A percentile compares a stretch with the other conserved stretches of the same genome.
These are phyloP conservation scores for Melanotaenia trifasciata DNA, from an alignment of 2,797 vertebrate genomes.

Conservation along the genomic window DNA sequence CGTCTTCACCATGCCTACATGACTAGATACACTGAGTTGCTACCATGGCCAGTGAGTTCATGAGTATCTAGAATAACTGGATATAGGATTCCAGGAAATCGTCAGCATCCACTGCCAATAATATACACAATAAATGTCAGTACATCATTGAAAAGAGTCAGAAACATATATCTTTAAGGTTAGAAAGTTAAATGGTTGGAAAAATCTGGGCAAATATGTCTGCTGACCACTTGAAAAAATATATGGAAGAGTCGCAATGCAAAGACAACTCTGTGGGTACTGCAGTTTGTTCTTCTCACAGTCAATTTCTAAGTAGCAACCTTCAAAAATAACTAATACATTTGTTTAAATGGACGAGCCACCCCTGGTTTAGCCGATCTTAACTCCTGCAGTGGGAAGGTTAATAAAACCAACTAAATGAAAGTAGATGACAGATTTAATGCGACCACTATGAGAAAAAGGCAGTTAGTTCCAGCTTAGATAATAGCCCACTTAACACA, in stretches of 20 bases:
- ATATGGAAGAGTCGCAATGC: not conserved
- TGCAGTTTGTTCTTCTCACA: not conserved
- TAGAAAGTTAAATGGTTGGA: not conserved
- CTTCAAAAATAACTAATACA: not conserved
- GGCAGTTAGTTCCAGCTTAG: slow-evolving; percentile 54
- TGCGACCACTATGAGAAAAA: slow-evolving; percentile 62
- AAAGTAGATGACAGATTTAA: slow-evolving; percentile 64
- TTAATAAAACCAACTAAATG: slow-evolving; percentile 74
- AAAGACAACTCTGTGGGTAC: not conserved
- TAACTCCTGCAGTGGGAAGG: slow-evolving; percentile 46
- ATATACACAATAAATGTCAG: too few species aligned
- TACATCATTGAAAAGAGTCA: too few species aligned
- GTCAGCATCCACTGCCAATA: too few species aligned
- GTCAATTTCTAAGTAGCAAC: not conserved
- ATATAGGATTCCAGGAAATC: too few species aligned
- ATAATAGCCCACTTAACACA: slow-evolving; percentile 67
- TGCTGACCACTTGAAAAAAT: not conserved
- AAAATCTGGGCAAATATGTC: not conserved
- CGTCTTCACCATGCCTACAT: too few species aligned
- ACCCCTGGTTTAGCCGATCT: slow-evolving; percentile 20
- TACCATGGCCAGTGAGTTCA: too few species aligned
- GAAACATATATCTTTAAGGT: not conserved
- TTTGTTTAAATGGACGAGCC: not conserved
- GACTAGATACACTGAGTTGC: too few species aligned
- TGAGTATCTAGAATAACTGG: too few species aligned